A percentile compares a stretch with the other conserved stretches of the same genome.
These are phyloP conservation scores for Okapia johnstoni DNA, from an alignment of 2,113 vertebrate species.

Conservation along the genomic window DNA sequence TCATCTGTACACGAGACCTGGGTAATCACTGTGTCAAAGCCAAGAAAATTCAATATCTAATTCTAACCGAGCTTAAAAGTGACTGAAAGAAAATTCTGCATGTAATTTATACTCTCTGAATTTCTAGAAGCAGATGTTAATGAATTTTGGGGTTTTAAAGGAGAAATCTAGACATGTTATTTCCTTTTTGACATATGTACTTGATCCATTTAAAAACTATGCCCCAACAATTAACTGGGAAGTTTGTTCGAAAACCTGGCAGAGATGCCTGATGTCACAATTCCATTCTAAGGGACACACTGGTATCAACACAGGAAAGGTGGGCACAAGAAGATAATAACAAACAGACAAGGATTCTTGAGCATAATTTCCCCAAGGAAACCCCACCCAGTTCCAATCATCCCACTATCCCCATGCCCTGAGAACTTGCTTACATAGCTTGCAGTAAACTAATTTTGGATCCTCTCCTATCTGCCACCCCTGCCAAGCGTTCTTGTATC, in stretches of 20 bases:
- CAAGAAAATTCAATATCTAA: conserved; percentile 9
- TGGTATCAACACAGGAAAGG: conserved; percentile 50
- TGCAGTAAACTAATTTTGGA: neutral
- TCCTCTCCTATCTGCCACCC: neutral
- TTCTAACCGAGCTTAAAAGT: neutral
- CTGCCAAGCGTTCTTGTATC: neutral
- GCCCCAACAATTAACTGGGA: neutral
- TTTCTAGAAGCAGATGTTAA: conserved; percentile 11
- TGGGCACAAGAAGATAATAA: neutral
- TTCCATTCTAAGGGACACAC: neutral
- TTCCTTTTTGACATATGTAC: neutral
- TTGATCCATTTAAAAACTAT: neutral
- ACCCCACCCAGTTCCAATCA: neutral
- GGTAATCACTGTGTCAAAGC: neutral
- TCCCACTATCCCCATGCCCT: neutral
- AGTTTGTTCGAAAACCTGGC: neutral
- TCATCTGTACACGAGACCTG: neutral
- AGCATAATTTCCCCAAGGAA: conserved; percentile 32
- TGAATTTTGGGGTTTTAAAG: conserved; percentile 7
- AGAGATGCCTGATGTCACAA: conserved; percentile 1
- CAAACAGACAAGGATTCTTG: conserved; percentile 21
- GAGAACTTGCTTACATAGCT: neutral
- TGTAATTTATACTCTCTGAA: conserved; percentile 6
- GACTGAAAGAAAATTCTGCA: neutral
- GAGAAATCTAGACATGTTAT: neutral